phyloP scores from a whole-genome alignment of 1,140 invertebrate genomes.

The Asobara japonica region DNA sequence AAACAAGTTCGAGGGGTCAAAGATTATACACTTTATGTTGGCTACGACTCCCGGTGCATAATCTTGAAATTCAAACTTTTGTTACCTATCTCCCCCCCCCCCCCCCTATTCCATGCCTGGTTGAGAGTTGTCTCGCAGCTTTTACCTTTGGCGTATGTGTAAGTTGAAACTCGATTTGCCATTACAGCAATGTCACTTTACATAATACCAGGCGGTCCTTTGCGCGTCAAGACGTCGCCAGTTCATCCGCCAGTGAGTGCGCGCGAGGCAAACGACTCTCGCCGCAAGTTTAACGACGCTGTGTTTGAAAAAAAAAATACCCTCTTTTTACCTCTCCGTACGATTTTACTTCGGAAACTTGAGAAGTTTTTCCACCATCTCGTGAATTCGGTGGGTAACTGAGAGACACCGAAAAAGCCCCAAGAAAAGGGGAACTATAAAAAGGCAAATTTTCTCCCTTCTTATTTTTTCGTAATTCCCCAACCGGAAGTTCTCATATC shows the following conservation, averaged over 20 bases:
- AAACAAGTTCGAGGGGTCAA: constrained; percentile 26
- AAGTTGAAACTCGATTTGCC: constrained; percentile 40
- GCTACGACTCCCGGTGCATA: background rate
- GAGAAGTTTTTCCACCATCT: background rate
- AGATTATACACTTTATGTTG: constrained; percentile 10
- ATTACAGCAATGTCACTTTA: constrained; percentile 33
- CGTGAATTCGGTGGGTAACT: background rate
- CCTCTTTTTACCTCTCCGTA: background rate
- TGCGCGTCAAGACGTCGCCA: background rate
- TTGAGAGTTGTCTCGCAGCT: constrained; percentile 1
- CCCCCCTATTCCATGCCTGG: background rate
- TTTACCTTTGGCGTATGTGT: background rate
- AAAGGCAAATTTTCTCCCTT: background rate
- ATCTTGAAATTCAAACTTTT: background rate
- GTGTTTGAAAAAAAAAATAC: background rate
- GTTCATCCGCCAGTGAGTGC: constrained; percentile 2
- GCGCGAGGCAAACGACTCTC: constrained; percentile 14
- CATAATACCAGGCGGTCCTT: constrained; percentile 22
- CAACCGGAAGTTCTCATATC: background rate
- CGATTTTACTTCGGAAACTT: background rate
- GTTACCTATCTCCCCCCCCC: background rate
- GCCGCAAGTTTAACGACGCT: constrained; percentile 1
- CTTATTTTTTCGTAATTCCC: background rate
- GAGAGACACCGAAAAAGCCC: background rate
- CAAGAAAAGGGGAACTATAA: background rate